Evolutionary conservation across 2,113 vertebrate genomes (phyloP), one percentile per base, ranked within the genome.

Genomic region (Myiagra hebetior): DNA sequence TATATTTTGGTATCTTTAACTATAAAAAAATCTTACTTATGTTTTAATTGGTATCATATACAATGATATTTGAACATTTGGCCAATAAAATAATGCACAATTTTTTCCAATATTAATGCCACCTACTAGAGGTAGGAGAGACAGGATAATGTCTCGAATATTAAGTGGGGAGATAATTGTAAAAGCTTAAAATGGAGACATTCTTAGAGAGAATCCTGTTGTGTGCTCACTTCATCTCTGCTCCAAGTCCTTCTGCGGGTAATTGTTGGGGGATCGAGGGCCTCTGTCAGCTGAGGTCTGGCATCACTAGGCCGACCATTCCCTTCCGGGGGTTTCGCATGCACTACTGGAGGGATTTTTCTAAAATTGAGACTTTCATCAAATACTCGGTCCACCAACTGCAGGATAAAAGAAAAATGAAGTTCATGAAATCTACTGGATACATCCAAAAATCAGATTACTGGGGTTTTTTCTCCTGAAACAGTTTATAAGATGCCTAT

Each of bases 311-410:
- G 96, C 50, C 98, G 98, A 76, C 98, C 98, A 55, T 99, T 99
- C 77, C 99, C 98, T 96, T 99, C 99, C 41, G 99, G 98, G 37
- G 98, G 97, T 98, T 99, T 99, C 95, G 98, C 97, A 89, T 98
- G 97, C 94, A 99, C 98, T 93, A 99, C 92, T 50, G 99, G 99
- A 69, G 99, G 99, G 91, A 99, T 99, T 98, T 99, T 99, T 96
- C 99, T 98, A 98, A 99, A 99, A 98, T 99, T 99, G 86, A 99
- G 98, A 97, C 99, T 99, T 98, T 99, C 99, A 94, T 99, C 99
- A 98, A 99, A 99, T 94, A 99, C 99, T 69, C 99, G 98, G 96
- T 99, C 99, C 96, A 99, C 99, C 98, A 99, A 97, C 99, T 99
- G 96, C 64, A 4, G 91, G 64, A 74, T 82, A 83, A 90, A 96